A percentile compares a stretch with the other conserved stretches of the same genome.
Evolutionary conservation across 2,797 vertebrate species (phyloP).

Genomic region (Anolis apletophallus): DNA sequence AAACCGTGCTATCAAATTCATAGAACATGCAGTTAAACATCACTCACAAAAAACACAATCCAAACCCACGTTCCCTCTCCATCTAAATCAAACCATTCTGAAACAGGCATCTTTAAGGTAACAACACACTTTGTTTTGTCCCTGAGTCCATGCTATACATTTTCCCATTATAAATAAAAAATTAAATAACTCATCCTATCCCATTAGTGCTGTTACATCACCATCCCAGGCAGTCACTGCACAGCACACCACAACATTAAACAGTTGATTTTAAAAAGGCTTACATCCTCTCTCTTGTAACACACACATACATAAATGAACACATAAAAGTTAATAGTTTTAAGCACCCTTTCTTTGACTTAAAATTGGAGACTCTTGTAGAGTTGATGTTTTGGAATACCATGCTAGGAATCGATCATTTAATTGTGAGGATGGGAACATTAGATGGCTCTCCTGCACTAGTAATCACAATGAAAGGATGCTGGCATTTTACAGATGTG

Average conservation of each 20-base stretch:
- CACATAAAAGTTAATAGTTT: conserved; percentile 41
- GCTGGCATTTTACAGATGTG: neutral
- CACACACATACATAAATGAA: neutral
- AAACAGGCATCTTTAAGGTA: conserved; percentile 29
- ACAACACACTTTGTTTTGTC: conserved; percentile 37
- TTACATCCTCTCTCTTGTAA: conserved; percentile 71
- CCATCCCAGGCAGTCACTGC: conserved; percentile 67
- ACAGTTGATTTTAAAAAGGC: conserved; percentile 63
- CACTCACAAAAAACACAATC: neutral
- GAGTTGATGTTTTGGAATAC: conserved; percentile 18
- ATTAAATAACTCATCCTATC: conserved; percentile 31
- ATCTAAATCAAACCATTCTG: neutral
- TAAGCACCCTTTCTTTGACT: conserved; percentile 66
- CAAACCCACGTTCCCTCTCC: neutral
- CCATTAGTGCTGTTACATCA: conserved; percentile 60
- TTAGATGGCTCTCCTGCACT: conserved; percentile 21
- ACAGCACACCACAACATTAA: conserved; percentile 77
- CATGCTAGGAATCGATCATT: conserved; percentile 21
- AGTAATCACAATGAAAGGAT: neutral
- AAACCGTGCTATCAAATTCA: neutral
- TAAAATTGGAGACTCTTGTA: conserved; percentile 38
- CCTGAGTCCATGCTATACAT: conserved; percentile 62
- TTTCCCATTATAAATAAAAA: neutral
- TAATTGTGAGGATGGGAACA: conserved; percentile 31
- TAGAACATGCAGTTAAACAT: conserved; percentile 14